Percentiles rank a stretch among this genome's conserved stretches.
Conservation (phyloP, 2,888 invertebrate species). For the Lasioglossum vierecki region DNA sequence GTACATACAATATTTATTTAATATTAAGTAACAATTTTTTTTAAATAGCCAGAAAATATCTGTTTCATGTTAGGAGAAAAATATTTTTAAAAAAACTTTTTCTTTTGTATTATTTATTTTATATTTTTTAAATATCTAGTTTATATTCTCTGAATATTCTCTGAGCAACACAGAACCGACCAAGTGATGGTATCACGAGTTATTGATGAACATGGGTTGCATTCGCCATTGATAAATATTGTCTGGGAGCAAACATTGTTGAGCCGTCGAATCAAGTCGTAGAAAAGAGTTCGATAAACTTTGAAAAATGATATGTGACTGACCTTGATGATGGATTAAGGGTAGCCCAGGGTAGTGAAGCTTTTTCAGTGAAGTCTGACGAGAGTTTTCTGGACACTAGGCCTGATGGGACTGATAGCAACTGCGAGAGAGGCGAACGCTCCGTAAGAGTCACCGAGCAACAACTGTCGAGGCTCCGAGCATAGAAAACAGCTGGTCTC, state of each 20-base stretch:
- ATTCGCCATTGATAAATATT: conserved; percentile 13
- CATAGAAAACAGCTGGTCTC: conserved; percentile 68
- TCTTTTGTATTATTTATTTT: too few species aligned
- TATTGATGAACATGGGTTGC: background rate
- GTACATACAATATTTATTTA: too few species aligned
- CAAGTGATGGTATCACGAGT: too few species aligned
- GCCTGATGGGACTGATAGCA: conserved; percentile 14
- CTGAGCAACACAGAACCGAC: background rate
- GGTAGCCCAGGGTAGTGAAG: background rate
- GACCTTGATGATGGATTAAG: conserved; percentile 17
- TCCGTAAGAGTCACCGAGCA: conserved; percentile 59
- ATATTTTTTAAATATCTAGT: too few species aligned
- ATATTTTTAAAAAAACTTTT: too few species aligned
- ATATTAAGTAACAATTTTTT: too few species aligned
- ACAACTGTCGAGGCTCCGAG: conserved; percentile 70
- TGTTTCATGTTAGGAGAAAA: too few species aligned
- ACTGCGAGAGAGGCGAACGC: conserved; percentile 34
- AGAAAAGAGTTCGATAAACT: background rate
- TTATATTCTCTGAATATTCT: background rate
- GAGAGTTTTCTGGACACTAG: background rate
- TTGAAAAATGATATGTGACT: conserved; percentile 4
- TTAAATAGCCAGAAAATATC: too few species aligned
- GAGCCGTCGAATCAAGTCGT: background rate
- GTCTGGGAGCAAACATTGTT: background rate
- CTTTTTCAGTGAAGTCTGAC: background rate